Evolutionary conservation across 2,888 invertebrate genomes (phyloP).

Genomic region (Sisyra nigra): DNA sequence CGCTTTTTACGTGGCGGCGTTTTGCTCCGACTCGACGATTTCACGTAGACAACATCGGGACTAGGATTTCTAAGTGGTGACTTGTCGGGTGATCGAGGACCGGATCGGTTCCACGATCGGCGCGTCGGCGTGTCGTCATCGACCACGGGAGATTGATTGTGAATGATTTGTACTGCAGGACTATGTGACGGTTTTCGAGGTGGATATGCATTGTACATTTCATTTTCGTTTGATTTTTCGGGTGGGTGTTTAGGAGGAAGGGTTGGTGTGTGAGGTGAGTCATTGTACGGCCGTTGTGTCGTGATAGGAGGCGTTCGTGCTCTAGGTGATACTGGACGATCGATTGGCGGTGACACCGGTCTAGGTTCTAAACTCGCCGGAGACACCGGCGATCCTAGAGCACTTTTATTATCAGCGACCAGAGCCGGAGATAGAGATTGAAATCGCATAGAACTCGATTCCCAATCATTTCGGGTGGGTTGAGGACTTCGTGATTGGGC

Average conservation of each 20-base stretch:
- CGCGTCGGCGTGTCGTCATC: conserved; percentile 7
- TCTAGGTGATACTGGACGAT: conserved; percentile 28
- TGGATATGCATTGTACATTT: conserved; percentile 29
- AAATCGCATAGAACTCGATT: conserved; percentile 25
- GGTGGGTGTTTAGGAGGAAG: conserved; percentile 36
- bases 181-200: conserved; percentile 16
- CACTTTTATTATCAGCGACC: conserved; percentile 14
- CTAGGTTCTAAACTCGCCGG: conserved; percentile 23
- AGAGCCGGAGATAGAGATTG: conserved; percentile 15
- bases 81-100: conserved; percentile 17
- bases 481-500: conserved; percentile 21
- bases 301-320: conserved; percentile 28
- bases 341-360: conserved; percentile 29
- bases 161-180: not conserved
- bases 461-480: conserved; percentile 33
- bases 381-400: conserved; percentile 40
- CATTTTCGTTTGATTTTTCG: conserved; percentile 34
- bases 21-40: conserved; percentile 19
- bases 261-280: conserved; percentile 56
- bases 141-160: conserved; percentile 5
- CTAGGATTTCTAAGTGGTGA: conserved; percentile 24
- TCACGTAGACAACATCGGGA: conserved; percentile 18
- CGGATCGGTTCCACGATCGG: conserved; percentile 10
- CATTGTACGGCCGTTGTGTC: conserved; percentile 20
- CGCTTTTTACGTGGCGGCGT: conserved; percentile 26